These are phyloP conservation scores for Holacanthella duospinosa DNA, from an alignment of 2,888 invertebrate species.

Conservation along the genomic window DNA sequence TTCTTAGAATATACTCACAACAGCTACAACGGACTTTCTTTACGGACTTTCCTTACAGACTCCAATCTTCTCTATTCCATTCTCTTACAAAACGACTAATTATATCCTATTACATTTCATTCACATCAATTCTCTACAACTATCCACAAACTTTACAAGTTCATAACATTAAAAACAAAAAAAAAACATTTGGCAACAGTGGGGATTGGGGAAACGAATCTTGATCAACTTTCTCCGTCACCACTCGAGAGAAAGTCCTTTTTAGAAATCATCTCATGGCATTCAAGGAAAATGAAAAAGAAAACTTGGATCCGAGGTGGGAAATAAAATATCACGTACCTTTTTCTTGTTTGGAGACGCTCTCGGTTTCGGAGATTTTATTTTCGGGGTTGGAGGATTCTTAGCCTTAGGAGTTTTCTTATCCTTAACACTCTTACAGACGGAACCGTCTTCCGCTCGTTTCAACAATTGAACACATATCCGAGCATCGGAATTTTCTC, in stretches of 20 bases:
- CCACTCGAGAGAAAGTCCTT: no score
- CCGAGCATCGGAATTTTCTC: slow-evolving; percentile 17
- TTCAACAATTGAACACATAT: slow-evolving; percentile 23
- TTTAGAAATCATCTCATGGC: neutral
- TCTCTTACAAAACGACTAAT: no score
- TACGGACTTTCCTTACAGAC: no score
- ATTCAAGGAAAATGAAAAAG: neutral
- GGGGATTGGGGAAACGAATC: neutral
- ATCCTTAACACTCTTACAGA: slow-evolving; percentile 16
- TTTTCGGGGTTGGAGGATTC: neutral
- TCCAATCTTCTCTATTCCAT: no score
- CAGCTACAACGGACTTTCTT: neutral
- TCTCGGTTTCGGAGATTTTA: slow-evolving; percentile 5
- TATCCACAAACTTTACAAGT: no score
- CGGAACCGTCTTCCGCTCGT: slow-evolving; percentile 13
- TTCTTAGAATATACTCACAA: neutral
- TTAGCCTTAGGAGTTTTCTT: slow-evolving; percentile 20
- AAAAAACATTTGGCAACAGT: neutral
- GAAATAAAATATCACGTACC: neutral
- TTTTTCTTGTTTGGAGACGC: slow-evolving; percentile 7
- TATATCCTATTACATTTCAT: no score
- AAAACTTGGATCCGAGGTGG: neutral
- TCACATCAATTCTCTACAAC: no score
- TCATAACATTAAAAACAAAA: neutral
- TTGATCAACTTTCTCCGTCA: neutral